These are phyloP conservation scores for Rhabdornis inornatus DNA, from an alignment of 2,113 vertebrate species.

Conservation along the genomic window DNA sequence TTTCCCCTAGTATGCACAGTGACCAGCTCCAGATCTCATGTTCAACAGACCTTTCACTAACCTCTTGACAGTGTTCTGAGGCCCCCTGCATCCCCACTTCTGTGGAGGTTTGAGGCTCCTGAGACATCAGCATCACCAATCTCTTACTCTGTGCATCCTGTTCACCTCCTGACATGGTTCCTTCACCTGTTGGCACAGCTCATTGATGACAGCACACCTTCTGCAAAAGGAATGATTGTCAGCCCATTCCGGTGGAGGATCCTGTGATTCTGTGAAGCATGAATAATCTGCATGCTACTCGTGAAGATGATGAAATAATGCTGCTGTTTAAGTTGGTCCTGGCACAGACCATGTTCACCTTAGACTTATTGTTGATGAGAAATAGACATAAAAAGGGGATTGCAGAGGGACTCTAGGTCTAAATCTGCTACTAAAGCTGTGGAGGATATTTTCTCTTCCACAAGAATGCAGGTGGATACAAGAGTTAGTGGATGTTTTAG, in stretches of 20 bases:
- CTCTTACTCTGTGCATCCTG: neutral
- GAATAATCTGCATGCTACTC: neutral
- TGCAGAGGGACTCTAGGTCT: neutral
- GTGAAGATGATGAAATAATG: neutral
- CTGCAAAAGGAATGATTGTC: neutral
- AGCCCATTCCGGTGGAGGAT: fast-evolving
- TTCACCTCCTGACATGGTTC: neutral
- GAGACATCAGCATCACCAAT: neutral
- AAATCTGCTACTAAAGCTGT: neutral
- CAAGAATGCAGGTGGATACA: neutral
- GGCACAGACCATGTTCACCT: neutral
- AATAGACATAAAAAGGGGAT: neutral
- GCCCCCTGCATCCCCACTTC: too few relatives aligned
- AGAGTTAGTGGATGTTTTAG: neutral
- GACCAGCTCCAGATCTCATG: neutral
- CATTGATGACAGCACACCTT: neutral
- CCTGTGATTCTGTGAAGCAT: neutral
- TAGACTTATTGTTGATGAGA: neutral
- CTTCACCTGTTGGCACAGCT: neutral
- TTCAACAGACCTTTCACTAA: too few relatives aligned
- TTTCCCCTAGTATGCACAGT: neutral
- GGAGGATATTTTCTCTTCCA: neutral
- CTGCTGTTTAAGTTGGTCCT: neutral
- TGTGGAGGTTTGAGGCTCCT: neutral
- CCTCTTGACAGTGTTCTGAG: neutral